A percentile compares a stretch with the other conserved stretches of the same genome.
These are phyloP conservation scores for Cosmorhoe ocellata DNA, from an alignment of 2,888 invertebrate species.

Conservation along the genomic window DNA sequence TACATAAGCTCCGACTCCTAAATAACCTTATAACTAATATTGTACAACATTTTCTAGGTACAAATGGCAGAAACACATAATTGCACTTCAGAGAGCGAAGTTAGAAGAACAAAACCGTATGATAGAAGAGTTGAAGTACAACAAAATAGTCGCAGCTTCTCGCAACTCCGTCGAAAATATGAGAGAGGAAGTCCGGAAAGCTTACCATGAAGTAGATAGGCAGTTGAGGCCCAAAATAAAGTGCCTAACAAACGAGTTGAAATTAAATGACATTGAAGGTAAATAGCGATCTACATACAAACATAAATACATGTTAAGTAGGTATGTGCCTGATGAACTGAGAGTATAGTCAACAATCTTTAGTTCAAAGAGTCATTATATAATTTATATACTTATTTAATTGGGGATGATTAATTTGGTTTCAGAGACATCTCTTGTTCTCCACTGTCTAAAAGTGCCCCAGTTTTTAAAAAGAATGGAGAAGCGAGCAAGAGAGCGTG, in stretches of 20 bases:
- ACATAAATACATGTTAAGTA: no score
- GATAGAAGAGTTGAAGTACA: slow-evolving; percentile 88
- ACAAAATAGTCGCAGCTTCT: slow-evolving; percentile 85
- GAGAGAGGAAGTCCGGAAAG: slow-evolving; percentile 81
- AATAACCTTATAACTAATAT: no score
- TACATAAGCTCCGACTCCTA: no score
- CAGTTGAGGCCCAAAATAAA: slow-evolving; percentile 82
- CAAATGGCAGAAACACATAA: slow-evolving; percentile 87
- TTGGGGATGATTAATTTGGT: slow-evolving; percentile 23
- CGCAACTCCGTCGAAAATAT: slow-evolving; percentile 81
- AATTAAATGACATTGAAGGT: slow-evolving; percentile 73
- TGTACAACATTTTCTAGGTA: slow-evolving; percentile 65
- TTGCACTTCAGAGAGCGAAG: slow-evolving; percentile 87
- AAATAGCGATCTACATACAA: slow-evolving; percentile 9
- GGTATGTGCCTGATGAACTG: no score
- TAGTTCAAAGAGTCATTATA: no score
- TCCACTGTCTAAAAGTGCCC: slow-evolving; percentile 83
- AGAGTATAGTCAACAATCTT: not conserved
- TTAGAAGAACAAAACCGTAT: slow-evolving; percentile 87
- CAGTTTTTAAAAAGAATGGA: slow-evolving; percentile 88
- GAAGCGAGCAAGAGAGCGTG: slow-evolving; percentile 86
- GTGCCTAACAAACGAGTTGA: slow-evolving; percentile 73
- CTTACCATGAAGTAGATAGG: slow-evolving; percentile 80
- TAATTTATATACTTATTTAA: no score
- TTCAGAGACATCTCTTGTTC: slow-evolving; percentile 65